Evolutionary conservation across 2,797 vertebrate genomes (phyloP).

Genomic region (Ammospiza maritima): DNA sequence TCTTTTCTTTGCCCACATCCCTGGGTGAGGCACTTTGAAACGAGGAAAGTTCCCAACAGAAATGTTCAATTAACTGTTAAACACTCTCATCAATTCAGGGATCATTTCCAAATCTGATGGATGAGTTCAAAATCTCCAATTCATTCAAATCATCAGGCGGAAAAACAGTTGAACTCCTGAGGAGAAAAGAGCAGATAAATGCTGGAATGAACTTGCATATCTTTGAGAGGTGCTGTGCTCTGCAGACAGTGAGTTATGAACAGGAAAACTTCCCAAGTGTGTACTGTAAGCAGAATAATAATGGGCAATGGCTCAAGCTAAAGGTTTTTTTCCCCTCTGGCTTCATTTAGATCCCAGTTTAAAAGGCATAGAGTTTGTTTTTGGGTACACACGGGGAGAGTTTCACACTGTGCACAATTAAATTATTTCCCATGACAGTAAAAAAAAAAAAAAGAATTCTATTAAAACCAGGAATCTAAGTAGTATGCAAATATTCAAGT

Average conservation of each 20-base stretch:
- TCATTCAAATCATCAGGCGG: constrained; percentile 89
- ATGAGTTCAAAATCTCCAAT: constrained; percentile 93
- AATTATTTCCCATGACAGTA: background rate
- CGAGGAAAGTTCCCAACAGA: constrained; percentile 85
- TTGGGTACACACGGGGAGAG: background rate
- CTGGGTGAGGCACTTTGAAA: constrained; percentile 73
- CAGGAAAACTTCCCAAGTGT: constrained; percentile 50
- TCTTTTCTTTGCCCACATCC: constrained; percentile 30
- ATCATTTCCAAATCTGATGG: constrained; percentile 95
- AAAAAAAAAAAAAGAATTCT: background rate
- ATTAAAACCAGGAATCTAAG: background rate
- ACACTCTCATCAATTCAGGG: constrained; percentile 88
- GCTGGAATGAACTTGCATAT: constrained; percentile 77
- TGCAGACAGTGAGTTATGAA: constrained; percentile 67
- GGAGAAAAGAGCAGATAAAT: constrained; percentile 86
- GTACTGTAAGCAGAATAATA: constrained; percentile 36
- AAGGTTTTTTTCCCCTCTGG: background rate
- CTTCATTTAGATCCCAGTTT: background rate
- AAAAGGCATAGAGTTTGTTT: background rate
- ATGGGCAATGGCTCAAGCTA: background rate
- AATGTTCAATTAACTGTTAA: constrained; percentile 96
- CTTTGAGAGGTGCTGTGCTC: constrained; percentile 38
- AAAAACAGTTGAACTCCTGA: constrained; percentile 85
- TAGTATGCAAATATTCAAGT: background rate
- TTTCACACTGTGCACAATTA: background rate